phyloP scores from a whole-genome alignment of 2,888 invertebrate species.

The Caenorhabditis wallacei region DNA sequence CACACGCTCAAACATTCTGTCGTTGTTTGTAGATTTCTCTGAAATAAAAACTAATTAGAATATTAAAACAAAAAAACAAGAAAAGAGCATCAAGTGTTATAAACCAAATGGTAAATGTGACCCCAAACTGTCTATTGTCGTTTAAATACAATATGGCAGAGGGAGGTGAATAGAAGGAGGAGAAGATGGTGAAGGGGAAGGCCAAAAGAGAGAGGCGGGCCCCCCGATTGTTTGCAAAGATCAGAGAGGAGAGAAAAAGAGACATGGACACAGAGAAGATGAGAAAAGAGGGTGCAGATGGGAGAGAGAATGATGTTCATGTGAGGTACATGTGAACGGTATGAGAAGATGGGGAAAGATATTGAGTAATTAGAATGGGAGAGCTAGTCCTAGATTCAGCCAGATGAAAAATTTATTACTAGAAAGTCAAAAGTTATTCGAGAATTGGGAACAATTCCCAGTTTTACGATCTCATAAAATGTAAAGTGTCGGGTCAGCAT shows the following conservation, averaged over 20 bases:
- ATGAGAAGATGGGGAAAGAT: background rate
- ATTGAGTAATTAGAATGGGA: background rate
- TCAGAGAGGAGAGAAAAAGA: constrained; percentile 42
- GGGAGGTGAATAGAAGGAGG: constrained; percentile 11
- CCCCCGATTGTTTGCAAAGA: constrained; percentile 48
- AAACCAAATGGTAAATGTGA: constrained; percentile 8
- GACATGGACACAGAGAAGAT: constrained; percentile 37
- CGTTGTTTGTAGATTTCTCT: constrained; percentile 34
- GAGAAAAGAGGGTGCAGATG: constrained; percentile 18
- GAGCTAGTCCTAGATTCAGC: no score
- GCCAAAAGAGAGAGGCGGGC: constrained; percentile 21
- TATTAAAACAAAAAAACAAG: background rate
- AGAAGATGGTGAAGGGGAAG: constrained; percentile 16
- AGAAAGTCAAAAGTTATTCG: background rate
- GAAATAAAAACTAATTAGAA: background rate
- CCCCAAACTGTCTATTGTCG: constrained; percentile 21
- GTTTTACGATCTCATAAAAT: constrained; percentile 3
- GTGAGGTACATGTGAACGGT: constrained; percentile 32
- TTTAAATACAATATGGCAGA: constrained; percentile 45
- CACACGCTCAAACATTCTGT: constrained; percentile 71
- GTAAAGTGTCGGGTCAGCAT: constrained; percentile 14
- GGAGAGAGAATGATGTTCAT: constrained; percentile 22
- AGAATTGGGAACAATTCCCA: background rate
- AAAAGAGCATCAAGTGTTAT: background rate
- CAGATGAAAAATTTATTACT: no score